Evolutionary conservation across 2,113 vertebrate species (phyloP).

Genomic region (Nipponia nippon): DNA sequence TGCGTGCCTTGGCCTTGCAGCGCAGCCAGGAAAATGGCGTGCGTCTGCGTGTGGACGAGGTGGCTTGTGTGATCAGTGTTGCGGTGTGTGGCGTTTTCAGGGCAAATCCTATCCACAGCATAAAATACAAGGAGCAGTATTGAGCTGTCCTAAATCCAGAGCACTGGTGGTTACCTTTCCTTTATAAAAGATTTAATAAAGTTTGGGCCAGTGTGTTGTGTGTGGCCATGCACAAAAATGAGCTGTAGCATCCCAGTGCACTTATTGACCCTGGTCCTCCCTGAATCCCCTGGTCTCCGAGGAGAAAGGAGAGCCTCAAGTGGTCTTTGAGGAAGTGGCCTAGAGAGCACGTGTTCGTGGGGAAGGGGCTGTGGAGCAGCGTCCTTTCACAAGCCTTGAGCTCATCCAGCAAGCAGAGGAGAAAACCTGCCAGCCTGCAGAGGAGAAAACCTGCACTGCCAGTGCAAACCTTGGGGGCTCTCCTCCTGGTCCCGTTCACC

Average conservation of each 20-base stretch:
- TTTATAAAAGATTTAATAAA: background rate
- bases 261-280: background rate
- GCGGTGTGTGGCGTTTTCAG: background rate
- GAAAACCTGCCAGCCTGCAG: background rate
- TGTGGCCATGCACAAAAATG: background rate
- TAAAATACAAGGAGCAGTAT: background rate
- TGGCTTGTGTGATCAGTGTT: background rate
- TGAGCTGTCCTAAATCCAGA: background rate
- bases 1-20: background rate
- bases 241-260: background rate
- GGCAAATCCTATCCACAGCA: accelerated
- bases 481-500: background rate
- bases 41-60: background rate
- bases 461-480: background rate
- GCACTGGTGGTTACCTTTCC: background rate
- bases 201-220: background rate
- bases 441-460: background rate
- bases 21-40: background rate
- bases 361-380: background rate
- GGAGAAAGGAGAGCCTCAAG: background rate
- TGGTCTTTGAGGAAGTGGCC: background rate
- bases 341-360: background rate
- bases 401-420: background rate
- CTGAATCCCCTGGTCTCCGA: accelerated
- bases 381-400: background rate